Conservation (phyloP, 2,888 invertebrate genomes). For the Dexiosoma caninum region DNA sequence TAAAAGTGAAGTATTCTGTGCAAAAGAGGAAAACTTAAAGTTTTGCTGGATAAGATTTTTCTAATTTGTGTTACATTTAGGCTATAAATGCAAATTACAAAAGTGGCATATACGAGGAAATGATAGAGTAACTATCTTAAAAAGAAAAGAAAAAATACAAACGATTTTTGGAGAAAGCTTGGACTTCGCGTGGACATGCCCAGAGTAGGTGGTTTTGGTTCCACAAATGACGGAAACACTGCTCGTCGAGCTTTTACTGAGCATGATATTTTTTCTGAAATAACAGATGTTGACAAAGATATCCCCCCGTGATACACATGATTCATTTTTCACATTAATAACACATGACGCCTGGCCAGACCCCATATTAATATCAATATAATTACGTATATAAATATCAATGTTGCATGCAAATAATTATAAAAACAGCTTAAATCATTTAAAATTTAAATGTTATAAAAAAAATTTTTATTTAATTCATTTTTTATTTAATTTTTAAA, state of each 20-base stretch:
- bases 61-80: background rate
- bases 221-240: background rate
- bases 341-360: no score
- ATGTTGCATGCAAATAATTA: no score
- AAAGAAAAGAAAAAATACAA: background rate
- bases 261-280: background rate
- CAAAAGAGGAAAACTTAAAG: background rate
- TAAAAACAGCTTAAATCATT: no score
- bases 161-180: background rate
- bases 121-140: background rate
- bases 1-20: background rate
- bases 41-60: constrained; percentile 6
- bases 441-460: no score
- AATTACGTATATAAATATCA: no score
- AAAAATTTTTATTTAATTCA: no score
- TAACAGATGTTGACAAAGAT: background rate
- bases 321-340: no score
- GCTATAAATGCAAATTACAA: background rate
- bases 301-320: no score
- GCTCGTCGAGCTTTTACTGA: background rate
- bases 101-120: background rate
- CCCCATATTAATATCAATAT: no score
- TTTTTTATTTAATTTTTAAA: no score
- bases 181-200: background rate
- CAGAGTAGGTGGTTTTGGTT: background rate